Evolutionary conservation across 2,888 invertebrate genomes (phyloP).

Genomic region (Cataglyphis cursor): DNA sequence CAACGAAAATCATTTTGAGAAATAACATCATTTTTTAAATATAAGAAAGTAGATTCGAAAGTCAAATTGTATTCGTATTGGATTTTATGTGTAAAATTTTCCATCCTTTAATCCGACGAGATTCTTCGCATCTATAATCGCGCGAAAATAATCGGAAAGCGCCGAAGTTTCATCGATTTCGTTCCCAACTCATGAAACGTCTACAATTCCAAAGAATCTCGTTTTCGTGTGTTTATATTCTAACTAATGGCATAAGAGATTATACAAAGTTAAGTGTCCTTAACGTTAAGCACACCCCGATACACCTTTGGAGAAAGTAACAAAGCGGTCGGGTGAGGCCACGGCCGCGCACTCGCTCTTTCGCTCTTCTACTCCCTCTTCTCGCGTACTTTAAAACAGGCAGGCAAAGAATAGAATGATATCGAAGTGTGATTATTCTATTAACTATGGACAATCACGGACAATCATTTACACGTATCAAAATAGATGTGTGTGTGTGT

Average conservation of each 20-base stretch:
- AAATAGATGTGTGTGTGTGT: slow-evolving; percentile 23
- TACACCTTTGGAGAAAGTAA: slow-evolving; percentile 32
- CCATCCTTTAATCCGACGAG: neutral
- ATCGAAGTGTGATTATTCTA: slow-evolving; percentile 49
- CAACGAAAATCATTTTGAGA: neutral
- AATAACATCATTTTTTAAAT: neutral
- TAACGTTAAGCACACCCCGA: slow-evolving; percentile 80
- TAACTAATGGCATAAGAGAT: slow-evolving; percentile 59
- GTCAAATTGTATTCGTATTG: neutral
- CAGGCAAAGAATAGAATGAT: slow-evolving; percentile 1
- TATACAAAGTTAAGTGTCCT: slow-evolving; percentile 86
- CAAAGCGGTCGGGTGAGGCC: neutral
- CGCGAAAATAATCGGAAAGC: neutral
- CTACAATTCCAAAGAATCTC: slow-evolving; percentile 6
- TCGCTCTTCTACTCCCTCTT: neutral
- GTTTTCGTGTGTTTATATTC: slow-evolving; percentile 23
- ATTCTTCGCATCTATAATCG: neutral
- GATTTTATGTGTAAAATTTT: neutral
- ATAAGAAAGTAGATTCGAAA: neutral
- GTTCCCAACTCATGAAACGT: neutral
- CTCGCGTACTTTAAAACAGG: neutral
- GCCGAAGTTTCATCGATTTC: slow-evolving; percentile 1
- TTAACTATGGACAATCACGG: slow-evolving; percentile 64
- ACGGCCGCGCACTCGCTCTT: neutral
- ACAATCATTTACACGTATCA: slow-evolving; percentile 65